These are phyloP conservation scores for Drosophila nasuta DNA, from an alignment of 1,140 invertebrate genomes.

Conservation along the genomic window DNA sequence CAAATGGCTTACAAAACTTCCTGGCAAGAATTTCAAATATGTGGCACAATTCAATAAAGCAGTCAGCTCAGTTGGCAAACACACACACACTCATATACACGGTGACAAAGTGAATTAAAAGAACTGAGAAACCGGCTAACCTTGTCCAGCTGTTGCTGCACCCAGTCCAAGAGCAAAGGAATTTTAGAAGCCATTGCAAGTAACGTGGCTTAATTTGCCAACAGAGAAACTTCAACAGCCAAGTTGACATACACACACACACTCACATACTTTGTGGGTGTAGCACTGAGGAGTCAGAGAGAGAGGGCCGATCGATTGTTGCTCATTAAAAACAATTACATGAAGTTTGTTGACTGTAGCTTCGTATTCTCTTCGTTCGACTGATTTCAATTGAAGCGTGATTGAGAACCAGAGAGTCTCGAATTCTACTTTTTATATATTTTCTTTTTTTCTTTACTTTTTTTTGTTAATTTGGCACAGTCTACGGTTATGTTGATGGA, in stretches of 20 bases:
- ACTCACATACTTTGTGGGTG: slow-evolving; percentile 49
- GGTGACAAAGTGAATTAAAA: slow-evolving; percentile 26
- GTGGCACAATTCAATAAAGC: slow-evolving; percentile 78
- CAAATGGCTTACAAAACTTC: slow-evolving; percentile 65
- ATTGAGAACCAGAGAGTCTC: slow-evolving; percentile 36
- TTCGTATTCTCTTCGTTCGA: slow-evolving; percentile 25
- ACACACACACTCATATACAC: slow-evolving; percentile 9
- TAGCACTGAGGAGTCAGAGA: slow-evolving; percentile 4
- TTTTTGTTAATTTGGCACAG: slow-evolving; percentile 60
- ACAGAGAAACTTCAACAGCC: slow-evolving; percentile 39
- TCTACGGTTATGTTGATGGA: slow-evolving; percentile 60
- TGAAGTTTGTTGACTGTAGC: slow-evolving; percentile 42
- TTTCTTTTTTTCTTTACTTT: slow-evolving; percentile 23
- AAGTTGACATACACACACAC: slow-evolving; percentile 54
- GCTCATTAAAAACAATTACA: slow-evolving; percentile 76
- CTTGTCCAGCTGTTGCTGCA: slow-evolving; percentile 74
- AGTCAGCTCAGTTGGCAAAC: slow-evolving; percentile 36
- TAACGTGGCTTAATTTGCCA: slow-evolving; percentile 72
- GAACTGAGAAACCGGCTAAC: slow-evolving; percentile 70
- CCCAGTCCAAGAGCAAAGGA: slow-evolving; percentile 69
- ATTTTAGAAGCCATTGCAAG: slow-evolving; percentile 72
- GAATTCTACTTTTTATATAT: slow-evolving; percentile 25
- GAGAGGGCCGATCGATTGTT: slow-evolving; percentile 26
- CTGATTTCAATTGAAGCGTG: slow-evolving; percentile 63
- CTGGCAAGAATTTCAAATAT: slow-evolving; percentile 77